Evolutionary conservation across 2,797 vertebrate genomes (phyloP), one percentile per base, ranked within the genome.

Genomic region (Ceryle rudis): DNA sequence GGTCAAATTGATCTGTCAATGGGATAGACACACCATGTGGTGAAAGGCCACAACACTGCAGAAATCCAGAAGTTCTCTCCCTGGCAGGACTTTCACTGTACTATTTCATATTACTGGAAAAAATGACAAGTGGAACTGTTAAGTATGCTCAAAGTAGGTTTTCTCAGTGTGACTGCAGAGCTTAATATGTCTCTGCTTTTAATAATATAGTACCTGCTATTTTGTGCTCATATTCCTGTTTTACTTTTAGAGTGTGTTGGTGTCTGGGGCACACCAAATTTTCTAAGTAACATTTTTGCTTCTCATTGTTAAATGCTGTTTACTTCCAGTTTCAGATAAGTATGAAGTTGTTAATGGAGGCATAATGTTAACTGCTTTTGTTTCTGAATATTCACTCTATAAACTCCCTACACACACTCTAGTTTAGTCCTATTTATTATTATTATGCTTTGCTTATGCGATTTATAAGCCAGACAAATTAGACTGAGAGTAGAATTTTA

Each of bases 41-140:
- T 49, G 80, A 79, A 94, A 92, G 13, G 6, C 47, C 41, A 70
- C 14, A 26, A 35, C 39, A 26, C 49, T 47, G 44, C 17, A 80
- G 41, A 80, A 90, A 66, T 80, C 21, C 37, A 57, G 16, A 41
- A 61, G 49, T 60, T 67, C 23, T 65, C 28, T 47, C 41, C 58
- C 64, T 93, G 88, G 33, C 80, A 95, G 39, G 64, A 82, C 14
- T 78, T 82, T 88, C 44, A 75, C 23, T 35, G 35, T 51, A 33
- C 14, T 66, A 42, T 51, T 94, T 90, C 10, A 23, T 77, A 70
- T 78, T 29, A 33, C 22, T 92, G 80, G 93, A 90, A 96, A 94
- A 95, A 95, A 82, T 73, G 79, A 54, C 57, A 57, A 94, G 31
- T 81, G 79, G 85, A 93, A 92, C 89, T 49, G 23, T 44, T 82